These are phyloP conservation scores for Epirrhoe alternata DNA, from an alignment of 2,888 invertebrate species.

Conservation along the genomic window DNA sequence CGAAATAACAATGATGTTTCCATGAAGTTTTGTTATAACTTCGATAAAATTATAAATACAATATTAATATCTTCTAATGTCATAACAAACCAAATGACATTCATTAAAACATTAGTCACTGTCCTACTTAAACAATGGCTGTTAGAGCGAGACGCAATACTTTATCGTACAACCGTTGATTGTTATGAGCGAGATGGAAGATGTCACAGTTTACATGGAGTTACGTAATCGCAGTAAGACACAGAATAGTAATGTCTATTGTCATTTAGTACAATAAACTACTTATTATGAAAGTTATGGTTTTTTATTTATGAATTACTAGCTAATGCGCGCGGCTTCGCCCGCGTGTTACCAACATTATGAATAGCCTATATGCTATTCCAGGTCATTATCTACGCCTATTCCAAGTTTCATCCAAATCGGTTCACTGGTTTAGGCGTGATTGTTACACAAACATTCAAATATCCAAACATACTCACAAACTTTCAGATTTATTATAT, in stretches of 20 bases:
- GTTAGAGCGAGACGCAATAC: conserved; percentile 21
- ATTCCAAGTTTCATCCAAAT: too few species aligned
- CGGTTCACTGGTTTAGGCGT: too few species aligned
- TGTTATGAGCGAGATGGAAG: conserved; percentile 41
- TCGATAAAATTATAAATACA: neutral
- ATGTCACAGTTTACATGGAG: conserved; percentile 61
- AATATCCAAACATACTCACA: too few species aligned
- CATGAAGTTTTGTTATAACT: too few species aligned
- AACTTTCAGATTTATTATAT: too few species aligned
- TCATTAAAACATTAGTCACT: conserved; percentile 14
- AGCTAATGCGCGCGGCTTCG: too few species aligned
- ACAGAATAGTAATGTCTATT: conserved; percentile 23
- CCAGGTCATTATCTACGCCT: too few species aligned
- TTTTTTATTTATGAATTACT: too few species aligned
- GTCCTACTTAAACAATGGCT: conserved; percentile 22
- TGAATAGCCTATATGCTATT: too few species aligned
- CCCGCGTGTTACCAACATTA: too few species aligned
- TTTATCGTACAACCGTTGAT: conserved; percentile 13
- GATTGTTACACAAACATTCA: too few species aligned
- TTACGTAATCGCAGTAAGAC: conserved; percentile 53
- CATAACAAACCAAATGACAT: conserved; percentile 9
- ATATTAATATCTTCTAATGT: conserved; percentile 4
- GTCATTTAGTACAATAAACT: conserved; percentile 22
- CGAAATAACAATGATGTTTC: too few species aligned
- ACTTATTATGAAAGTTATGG: conserved; percentile 22